Conservation (phyloP, 2,797 vertebrate species). For the Manis javanica region DNA sequence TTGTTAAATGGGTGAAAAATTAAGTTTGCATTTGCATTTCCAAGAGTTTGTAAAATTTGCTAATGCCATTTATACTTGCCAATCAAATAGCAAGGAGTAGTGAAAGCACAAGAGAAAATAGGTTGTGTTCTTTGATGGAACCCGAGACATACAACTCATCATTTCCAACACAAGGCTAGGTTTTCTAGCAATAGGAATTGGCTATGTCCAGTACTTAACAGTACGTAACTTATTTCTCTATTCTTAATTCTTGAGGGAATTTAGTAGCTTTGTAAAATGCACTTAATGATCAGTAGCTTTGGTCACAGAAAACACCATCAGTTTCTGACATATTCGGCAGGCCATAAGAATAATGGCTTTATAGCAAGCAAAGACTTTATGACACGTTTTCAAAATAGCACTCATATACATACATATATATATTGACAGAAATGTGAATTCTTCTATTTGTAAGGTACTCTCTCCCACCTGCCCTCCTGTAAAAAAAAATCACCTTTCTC, state of each 20-base stretch:
- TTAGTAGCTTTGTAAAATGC: constrained; percentile 62
- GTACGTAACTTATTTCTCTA: constrained; percentile 52
- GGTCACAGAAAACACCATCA: not conserved
- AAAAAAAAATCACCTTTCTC: constrained; percentile 52
- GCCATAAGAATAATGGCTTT: constrained; percentile 35
- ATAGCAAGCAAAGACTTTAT: constrained; percentile 51
- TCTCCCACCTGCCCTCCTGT: not conserved
- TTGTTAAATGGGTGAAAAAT: constrained; percentile 53
- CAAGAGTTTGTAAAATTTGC: constrained; percentile 38
- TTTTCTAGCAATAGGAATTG: constrained; percentile 62
- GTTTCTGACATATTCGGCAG: constrained; percentile 34
- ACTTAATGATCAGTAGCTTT: constrained; percentile 45
- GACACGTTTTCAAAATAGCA: constrained; percentile 62
- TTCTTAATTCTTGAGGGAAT: constrained; percentile 58
- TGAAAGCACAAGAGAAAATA: constrained; percentile 64
- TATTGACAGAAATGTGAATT: constrained; percentile 74
- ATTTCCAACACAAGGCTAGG: constrained; percentile 54
- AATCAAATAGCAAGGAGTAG: constrained; percentile 30
- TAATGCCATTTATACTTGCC: not conserved
- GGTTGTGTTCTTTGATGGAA: constrained; percentile 23
- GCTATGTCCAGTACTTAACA: not conserved
- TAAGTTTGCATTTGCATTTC: constrained; percentile 63
- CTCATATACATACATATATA: not conserved
- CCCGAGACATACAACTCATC: not conserved
- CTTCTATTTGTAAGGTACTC: constrained; percentile 49